Conservation (phyloP, 1,140 invertebrate species). For the Belonocnema kinseyi region DNA sequence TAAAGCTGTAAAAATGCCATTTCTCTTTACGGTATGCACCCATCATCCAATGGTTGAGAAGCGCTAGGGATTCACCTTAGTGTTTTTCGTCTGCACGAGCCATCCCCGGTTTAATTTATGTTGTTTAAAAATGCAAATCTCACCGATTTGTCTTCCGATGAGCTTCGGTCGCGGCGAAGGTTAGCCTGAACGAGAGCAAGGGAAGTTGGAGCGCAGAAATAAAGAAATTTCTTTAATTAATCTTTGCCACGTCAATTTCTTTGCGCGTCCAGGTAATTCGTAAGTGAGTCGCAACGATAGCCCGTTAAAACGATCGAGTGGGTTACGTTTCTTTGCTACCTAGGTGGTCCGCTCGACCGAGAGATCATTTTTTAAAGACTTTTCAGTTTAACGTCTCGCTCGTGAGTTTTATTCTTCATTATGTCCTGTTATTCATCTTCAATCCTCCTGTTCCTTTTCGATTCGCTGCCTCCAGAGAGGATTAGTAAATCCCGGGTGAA, state of each 20-base stretch:
- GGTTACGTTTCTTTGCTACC: conserved; percentile 48
- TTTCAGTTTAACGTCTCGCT: conserved; percentile 48
- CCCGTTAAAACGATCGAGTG: conserved; percentile 9
- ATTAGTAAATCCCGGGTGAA: conserved; percentile 42
- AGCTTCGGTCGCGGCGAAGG: conserved; percentile 25
- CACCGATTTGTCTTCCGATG: conserved; percentile 52
- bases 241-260: conserved; percentile 59
- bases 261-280: conserved; percentile 43
- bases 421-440: conserved; percentile 53
- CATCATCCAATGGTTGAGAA: neutral
- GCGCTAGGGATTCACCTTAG: conserved; percentile 8
- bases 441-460: conserved; percentile 30
- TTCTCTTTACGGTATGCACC: neutral
- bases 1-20: conserved; percentile 1
- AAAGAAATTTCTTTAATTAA: conserved; percentile 61
- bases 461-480: conserved; percentile 12
- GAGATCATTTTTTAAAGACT: conserved; percentile 58
- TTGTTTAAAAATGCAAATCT: conserved; percentile 58
- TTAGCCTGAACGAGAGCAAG: conserved; percentile 8
- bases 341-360: conserved; percentile 57
- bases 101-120: conserved; percentile 53
- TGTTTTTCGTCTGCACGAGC: conserved; percentile 38
- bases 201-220: conserved; percentile 31
- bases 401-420: conserved; percentile 56
- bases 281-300: conserved; percentile 43